These are phyloP conservation scores for Deroplatys truncata DNA, from an alignment of 2,888 invertebrate species.

Conservation along the genomic window DNA sequence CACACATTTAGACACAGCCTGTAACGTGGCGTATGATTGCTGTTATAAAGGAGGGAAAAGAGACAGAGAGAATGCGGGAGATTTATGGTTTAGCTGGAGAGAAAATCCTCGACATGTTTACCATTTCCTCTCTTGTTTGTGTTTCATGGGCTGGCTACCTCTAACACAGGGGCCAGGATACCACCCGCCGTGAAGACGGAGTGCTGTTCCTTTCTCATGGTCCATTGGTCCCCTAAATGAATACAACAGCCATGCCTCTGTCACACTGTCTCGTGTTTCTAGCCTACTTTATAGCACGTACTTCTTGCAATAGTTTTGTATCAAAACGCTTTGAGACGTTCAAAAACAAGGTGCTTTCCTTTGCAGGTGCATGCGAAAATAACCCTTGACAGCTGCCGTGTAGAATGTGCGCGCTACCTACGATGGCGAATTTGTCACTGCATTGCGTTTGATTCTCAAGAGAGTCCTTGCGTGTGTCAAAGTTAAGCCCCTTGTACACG, in stretches of 20 bases:
- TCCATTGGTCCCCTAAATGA: background rate
- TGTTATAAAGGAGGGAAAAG: background rate
- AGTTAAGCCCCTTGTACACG: no score
- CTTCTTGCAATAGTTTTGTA: no score
- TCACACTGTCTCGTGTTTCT: background rate
- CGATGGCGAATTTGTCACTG: no score
- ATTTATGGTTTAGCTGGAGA: background rate
- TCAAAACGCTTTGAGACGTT: no score
- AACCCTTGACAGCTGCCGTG: no score
- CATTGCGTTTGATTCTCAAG: no score
- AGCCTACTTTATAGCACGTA: background rate
- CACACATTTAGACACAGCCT: no score
- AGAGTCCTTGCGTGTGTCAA: no score
- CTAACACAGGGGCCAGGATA: background rate
- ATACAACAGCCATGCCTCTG: background rate
- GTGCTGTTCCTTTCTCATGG: background rate
- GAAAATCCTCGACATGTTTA: conserved; percentile 9
- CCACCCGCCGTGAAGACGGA: background rate
- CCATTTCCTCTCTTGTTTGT: background rate
- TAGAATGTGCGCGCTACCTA: no score
- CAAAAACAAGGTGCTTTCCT: no score
- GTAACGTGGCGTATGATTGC: background rate
- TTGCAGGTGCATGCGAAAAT: no score
- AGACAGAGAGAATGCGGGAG: background rate
- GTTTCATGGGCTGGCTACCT: background rate